Conservation (phyloP, 2,113 vertebrate genomes). For the Coryphaenoides rupestris region DNA sequence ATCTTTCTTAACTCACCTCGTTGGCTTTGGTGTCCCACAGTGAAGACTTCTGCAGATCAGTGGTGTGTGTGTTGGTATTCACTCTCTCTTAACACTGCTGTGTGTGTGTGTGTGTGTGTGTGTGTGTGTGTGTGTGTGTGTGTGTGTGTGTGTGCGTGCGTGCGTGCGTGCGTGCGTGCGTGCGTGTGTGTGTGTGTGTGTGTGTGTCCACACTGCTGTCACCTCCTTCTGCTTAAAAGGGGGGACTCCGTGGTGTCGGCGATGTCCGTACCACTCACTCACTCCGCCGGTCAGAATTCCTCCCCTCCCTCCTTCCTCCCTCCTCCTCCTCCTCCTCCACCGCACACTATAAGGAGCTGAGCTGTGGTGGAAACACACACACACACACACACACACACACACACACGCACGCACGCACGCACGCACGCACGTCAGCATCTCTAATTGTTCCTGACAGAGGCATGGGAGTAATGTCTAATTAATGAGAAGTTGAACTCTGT, state of each 20-base stretch:
- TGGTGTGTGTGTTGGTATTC: too few species aligned
- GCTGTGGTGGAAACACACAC: constrained; percentile 40
- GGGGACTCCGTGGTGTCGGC: constrained; percentile 73
- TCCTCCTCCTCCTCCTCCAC: too few species aligned
- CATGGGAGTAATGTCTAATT: constrained; percentile 35
- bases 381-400: constrained; percentile 13
- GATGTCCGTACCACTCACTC: constrained; percentile 95
- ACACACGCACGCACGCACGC: neutral
- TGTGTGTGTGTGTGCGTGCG: too few species aligned
- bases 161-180: too few species aligned
- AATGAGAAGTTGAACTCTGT: constrained; percentile 13
- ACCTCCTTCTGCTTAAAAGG: constrained; percentile 61
- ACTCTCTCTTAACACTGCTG: too few species aligned
- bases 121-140: too few species aligned
- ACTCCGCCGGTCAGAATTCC: constrained; percentile 84
- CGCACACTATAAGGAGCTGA: constrained; percentile 78
- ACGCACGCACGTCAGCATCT: constrained; percentile 37
- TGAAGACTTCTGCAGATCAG: too few species aligned
- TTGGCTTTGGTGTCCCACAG: too few species aligned
- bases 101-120: too few species aligned
- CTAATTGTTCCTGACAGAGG: constrained; percentile 36
- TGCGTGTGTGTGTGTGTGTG: constrained; percentile 10
- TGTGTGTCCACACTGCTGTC: constrained; percentile 28
- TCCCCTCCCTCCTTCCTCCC: too few species aligned
- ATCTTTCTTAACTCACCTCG: too few species aligned